These are phyloP conservation scores for Melanotaenia pygmaea DNA, from an alignment of 2,797 vertebrate species.

Conservation along the genomic window DNA sequence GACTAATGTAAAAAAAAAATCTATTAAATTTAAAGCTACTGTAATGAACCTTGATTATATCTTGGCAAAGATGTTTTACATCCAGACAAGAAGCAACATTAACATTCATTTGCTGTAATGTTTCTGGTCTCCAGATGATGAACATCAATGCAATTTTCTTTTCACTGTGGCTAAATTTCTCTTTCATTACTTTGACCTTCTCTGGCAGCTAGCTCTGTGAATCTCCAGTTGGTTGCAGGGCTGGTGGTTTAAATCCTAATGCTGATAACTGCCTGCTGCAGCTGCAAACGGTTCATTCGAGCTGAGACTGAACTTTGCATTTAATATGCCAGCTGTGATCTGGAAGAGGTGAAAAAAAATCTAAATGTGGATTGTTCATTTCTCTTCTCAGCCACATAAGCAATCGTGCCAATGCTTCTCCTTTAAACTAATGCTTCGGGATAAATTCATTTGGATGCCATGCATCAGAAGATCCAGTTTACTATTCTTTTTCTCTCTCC, in stretches of 20 bases:
- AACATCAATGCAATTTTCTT: neutral
- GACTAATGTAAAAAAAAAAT: neutral
- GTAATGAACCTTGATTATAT: neutral
- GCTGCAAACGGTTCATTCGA: constrained; percentile 18
- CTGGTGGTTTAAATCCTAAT: neutral
- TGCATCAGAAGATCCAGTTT: constrained; percentile 14
- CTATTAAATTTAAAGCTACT: neutral
- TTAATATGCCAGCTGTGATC: constrained; percentile 20
- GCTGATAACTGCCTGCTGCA: constrained; percentile 8
- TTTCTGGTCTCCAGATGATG: neutral
- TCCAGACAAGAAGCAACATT: neutral
- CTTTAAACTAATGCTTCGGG: constrained; percentile 11
- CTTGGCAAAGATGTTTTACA: neutral
- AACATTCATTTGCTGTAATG: neutral
- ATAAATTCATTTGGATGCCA: constrained; percentile 7
- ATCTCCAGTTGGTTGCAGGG: neutral
- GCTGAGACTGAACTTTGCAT: constrained; percentile 14
- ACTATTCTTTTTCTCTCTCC: constrained; percentile 10
- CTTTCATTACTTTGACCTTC: neutral
- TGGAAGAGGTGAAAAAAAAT: neutral
- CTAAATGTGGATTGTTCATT: constrained; percentile 1
- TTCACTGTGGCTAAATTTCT: neutral
- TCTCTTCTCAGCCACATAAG: constrained; percentile 2
- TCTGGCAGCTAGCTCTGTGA: neutral
- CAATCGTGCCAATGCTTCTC: neutral